Evolutionary conservation across 2,888 invertebrate species (phyloP), one percentile per base, ranked within the genome.

Genomic region (Athrips mouffetella): DNA sequence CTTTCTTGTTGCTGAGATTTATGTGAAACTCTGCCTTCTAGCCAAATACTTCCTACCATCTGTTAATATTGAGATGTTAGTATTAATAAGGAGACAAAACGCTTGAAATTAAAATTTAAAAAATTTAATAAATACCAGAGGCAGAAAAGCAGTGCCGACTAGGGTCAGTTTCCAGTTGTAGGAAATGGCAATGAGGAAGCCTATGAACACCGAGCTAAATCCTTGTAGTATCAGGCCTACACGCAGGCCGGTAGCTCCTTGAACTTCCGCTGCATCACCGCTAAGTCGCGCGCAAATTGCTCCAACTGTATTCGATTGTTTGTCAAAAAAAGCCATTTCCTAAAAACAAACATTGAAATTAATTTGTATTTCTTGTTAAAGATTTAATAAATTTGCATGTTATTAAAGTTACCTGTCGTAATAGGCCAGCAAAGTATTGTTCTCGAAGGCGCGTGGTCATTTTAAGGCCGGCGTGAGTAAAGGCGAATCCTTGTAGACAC

Each of bases 401-500:
- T n/a, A 20, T 20, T 20, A 21, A 8, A 35, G 15, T 27, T 27
- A 86, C 89, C 69, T 89, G 93, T 70, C 78, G 88, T 23, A 94
- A 62, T 72, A 92, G 83, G 13, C 91, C 89, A 1, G 73, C 75
- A 49, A 89, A 89, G 60, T 89, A 80, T 62, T 82, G 70, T 63
- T 79, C 73, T 49, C 91, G 78, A 10, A 91, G 66, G 40, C 95
- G 83, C 1, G 92, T 89, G 0, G 96, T 96, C 82, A 96, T 90
- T 48, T 90, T 91, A 1, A 94, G 93, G 0, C 96, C 96, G 0
- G 96, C 92, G 18, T 91, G 82, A 0, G 92, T 93, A 68, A 96
- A 95, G 71, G 93, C 90, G 55, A 90, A 91, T 55, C 92, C 91
- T 73, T 94, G 94, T 0, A 92, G 69, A 62, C 92, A 92, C 59